A percentile compares a stretch with the other conserved stretches of the same genome.
phyloP scores from a whole-genome alignment of 2,888 invertebrate species.

The Oligia fasciuncula region DNA sequence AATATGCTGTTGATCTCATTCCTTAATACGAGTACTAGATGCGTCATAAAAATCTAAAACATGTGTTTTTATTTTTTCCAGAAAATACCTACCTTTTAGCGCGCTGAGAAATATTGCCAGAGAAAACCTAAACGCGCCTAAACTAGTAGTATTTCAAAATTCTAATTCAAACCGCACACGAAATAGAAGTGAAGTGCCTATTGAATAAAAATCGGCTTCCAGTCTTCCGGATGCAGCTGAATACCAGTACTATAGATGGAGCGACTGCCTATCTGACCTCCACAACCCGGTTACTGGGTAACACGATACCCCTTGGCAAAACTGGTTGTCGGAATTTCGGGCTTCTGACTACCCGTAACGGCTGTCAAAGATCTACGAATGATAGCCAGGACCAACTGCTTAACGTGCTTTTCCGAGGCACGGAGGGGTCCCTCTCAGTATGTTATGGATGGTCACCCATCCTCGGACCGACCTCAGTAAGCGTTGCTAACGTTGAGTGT shows the following conservation, averaged over 20 bases:
- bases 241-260: not conserved
- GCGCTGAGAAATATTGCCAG: constrained; percentile 35
- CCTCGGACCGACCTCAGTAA: not conserved
- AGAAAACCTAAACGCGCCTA: not conserved
- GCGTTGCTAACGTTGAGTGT: not conserved
- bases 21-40: constrained; percentile 22
- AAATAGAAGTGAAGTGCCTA: not conserved
- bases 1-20: constrained; percentile 64
- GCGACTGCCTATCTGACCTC: not conserved
- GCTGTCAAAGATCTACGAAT: not conserved
- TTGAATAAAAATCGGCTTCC: constrained; percentile 1
- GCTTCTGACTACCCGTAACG: not conserved
- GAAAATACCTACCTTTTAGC: constrained; percentile 22
- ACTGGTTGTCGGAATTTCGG: not conserved
- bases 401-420: not conserved
- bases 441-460: not conserved
- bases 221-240: not conserved
- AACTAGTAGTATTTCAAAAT: not conserved
- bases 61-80: constrained; percentile 43
- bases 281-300: not conserved
- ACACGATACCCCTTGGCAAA: not conserved
- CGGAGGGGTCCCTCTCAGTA: not conserved
- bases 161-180: not conserved
- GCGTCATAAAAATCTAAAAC: constrained; percentile 39
- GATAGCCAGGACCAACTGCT: not conserved